Base-by-base conservation (phyloP, 2,888 invertebrate species). In the Chamaedrilus cognettii region DNA sequence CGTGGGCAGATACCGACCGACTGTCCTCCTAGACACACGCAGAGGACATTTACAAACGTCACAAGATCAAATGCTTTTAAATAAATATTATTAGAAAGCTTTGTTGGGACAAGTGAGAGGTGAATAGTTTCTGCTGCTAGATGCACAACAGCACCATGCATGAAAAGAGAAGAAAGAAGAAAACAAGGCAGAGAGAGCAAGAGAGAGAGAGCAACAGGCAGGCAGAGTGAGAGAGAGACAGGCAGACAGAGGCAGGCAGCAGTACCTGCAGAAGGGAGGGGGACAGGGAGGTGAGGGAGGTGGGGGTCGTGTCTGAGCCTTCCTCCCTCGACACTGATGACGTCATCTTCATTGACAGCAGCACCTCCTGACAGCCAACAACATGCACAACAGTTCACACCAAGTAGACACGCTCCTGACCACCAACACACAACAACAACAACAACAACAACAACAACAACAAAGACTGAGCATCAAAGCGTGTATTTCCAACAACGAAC, bases 21-120 rank as follows among this genome's bases (percentile, higher is more conserved):
- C 26, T 52, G 5, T 52, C 55, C 55, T 52, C 55, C 55, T 52
- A 23, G n/a, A n/a, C n/a, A n/a, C n/a, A n/a, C n/a, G n/a, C n/a
- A n/a, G n/a, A n/a, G n/a, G n/a, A n/a, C n/a, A n/a, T n/a, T n/a
- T n/a, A n/a, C n/a, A n/a, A n/a, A n/a, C n/a, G n/a, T n/a, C n/a
- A n/a, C n/a, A n/a, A n/a, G n/a, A n/a, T n/a, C n/a, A n/a, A n/a
- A n/a, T n/a, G n/a, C n/a, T n/a, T n/a, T n/a, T n/a, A n/a, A n/a
- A n/a, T n/a, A n/a, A n/a, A n/a, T n/a, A n/a, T n/a, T n/a, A n/a
- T n/a, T n/a, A n/a, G n/a, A n/a, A n/a, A n/a, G n/a, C n/a, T n/a
- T n/a, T n/a, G n/a, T n/a, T n/a, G n/a, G n/a, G n/a, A n/a, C n/a
- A n/a, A n/a, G n/a, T n/a, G n/a, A n/a, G n/a, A n/a, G n/a, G n/a